Percentiles rank a stretch among this genome's conserved stretches.
These are phyloP conservation scores for Apamea monoglypha DNA, from an alignment of 2,888 invertebrate genomes.

Conservation along the genomic window DNA sequence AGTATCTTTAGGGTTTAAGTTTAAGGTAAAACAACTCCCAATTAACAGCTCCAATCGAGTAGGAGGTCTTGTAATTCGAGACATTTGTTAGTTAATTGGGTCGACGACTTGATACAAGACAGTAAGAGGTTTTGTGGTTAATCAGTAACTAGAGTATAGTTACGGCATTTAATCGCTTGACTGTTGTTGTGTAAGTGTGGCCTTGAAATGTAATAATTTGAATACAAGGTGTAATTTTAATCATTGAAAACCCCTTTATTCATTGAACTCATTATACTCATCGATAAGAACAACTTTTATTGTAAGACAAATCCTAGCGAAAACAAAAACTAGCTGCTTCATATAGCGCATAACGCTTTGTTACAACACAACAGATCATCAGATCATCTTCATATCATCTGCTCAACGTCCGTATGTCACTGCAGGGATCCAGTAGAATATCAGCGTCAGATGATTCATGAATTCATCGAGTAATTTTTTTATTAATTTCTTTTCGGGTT, in stretches of 20 bases:
- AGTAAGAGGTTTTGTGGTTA: slow-evolving; percentile 15
- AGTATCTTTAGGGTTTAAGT: slow-evolving; percentile 1
- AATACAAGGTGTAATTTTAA: not conserved
- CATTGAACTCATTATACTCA: not conserved
- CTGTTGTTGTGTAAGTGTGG: not conserved
- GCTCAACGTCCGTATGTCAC: too few species aligned
- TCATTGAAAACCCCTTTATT: not conserved
- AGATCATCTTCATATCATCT: too few species aligned
- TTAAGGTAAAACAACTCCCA: slow-evolving; percentile 15
- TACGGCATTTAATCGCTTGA: slow-evolving; percentile 15
- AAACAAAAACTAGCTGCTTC: not conserved
- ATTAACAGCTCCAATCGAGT: slow-evolving; percentile 30
- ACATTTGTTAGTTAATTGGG: slow-evolving; percentile 49
- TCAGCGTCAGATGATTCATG: too few species aligned
- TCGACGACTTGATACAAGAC: slow-evolving; percentile 18
- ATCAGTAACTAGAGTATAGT: slow-evolving; percentile 5
- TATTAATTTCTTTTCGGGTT: too few species aligned
- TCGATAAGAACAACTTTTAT: not conserved
- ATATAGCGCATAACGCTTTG: not conserved
- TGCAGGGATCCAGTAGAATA: too few species aligned
- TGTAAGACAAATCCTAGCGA: not conserved
- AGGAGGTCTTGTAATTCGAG: slow-evolving; percentile 44
- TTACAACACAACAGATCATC: too few species aligned
- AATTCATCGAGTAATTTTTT: too few species aligned
- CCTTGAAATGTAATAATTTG: not conserved